phyloP scores from a whole-genome alignment of 2,888 invertebrate genomes.

The Caenorhabditis drosophilae region DNA sequence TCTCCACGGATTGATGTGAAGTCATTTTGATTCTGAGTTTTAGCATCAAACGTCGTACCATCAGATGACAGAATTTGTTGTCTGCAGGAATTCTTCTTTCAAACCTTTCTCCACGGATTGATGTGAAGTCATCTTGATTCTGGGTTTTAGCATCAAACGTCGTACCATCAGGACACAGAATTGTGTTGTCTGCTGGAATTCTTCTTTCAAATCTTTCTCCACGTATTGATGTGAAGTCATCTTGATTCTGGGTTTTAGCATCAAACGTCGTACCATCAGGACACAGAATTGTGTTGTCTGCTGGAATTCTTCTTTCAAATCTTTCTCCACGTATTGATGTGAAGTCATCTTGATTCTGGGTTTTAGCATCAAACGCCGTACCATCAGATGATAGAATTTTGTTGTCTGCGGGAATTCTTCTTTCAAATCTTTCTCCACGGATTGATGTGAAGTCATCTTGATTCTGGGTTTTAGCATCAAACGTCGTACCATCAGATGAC shows the following conservation, averaged over 20 bases:
- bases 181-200: constrained; percentile 17
- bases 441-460: neutral
- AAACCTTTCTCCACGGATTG: constrained; percentile 6
- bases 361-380: neutral
- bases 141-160: constrained; percentile 8
- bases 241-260: constrained; percentile 18
- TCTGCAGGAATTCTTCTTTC: constrained; percentile 10
- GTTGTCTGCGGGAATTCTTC: neutral
- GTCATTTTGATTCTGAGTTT: constrained; percentile 17
- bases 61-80: constrained; percentile 19
- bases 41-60: constrained; percentile 6
- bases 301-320: neutral
- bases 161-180: constrained; percentile 13
- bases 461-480: neutral
- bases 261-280: constrained; percentile 10
- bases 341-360: constrained; percentile 15
- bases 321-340: constrained; percentile 7
- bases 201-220: constrained; percentile 18
- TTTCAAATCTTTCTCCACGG: neutral
- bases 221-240: constrained; percentile 16
- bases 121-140: constrained; percentile 16
- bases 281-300: constrained; percentile 10
- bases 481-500: neutral
- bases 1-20: constrained; percentile 11
- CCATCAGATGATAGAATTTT: neutral